phyloP scores from a whole-genome alignment of 2,888 invertebrate genomes.

The Atethmia centrago region DNA sequence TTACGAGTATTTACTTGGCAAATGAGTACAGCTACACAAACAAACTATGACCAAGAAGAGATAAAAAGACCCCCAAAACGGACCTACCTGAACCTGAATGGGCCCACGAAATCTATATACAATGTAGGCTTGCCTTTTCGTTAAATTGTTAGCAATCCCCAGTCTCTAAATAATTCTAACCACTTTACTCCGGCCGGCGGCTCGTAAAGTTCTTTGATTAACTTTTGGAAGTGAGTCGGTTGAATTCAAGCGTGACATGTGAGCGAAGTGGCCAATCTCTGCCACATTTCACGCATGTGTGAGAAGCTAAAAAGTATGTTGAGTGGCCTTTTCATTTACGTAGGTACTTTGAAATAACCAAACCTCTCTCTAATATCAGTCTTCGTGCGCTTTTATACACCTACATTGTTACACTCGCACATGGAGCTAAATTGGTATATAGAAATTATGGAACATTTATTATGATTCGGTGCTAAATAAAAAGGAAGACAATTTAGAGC shows the following conservation, averaged over 20 bases:
- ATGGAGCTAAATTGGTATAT: background rate
- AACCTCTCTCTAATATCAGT: conserved; percentile 10
- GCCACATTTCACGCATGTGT: conserved; percentile 48
- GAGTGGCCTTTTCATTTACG: conserved; percentile 37
- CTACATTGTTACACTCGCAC: background rate
- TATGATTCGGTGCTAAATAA: background rate
- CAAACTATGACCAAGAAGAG: background rate
- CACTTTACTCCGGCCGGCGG: conserved; percentile 72
- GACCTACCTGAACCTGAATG: conserved; percentile 1
- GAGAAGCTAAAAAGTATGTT: conserved; percentile 43
- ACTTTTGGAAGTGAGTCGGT: conserved; percentile 77
- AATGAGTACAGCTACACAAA: background rate
- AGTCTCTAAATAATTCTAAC: conserved; percentile 80
- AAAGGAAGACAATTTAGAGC: background rate
- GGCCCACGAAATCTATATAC: conserved; percentile 15
- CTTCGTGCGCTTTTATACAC: background rate
- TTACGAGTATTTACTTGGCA: background rate
- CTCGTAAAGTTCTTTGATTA: conserved; percentile 82
- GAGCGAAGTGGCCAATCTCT: conserved; percentile 62
- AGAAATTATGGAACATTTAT: background rate
- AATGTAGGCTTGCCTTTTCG: conserved; percentile 48
- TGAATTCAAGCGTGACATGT: conserved; percentile 80
- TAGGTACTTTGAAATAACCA: conserved; percentile 15
- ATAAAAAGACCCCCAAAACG: background rate
- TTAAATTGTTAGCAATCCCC: conserved; percentile 68